Conservation (phyloP, 2,888 invertebrate genomes). For the Sabellastarte sp. region DNA sequence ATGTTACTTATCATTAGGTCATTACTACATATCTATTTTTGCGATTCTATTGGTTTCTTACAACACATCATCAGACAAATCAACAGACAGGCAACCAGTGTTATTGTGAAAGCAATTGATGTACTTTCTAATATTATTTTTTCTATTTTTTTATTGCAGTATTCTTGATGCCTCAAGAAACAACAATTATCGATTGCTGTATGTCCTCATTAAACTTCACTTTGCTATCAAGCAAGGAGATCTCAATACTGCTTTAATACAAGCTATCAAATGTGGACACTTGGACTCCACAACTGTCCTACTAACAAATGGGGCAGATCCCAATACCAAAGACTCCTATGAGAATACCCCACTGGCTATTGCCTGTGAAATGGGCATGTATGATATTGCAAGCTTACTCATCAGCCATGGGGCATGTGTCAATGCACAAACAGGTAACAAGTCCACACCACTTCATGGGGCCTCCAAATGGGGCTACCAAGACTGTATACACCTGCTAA, state of each 20-base stretch:
- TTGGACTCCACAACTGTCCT: constrained; percentile 23
- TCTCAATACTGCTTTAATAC: constrained; percentile 23
- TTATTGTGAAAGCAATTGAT: too few species aligned
- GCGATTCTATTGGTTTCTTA: too few species aligned
- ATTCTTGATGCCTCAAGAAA: constrained; percentile 19
- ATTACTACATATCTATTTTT: too few species aligned
- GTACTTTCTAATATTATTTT: too few species aligned
- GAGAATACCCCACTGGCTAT: constrained; percentile 25
- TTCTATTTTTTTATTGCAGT: constrained; percentile 11
- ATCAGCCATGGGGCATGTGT: constrained; percentile 15
- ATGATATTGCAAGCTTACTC: constrained; percentile 12
- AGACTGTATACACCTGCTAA: constrained; percentile 16
- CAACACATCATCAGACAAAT: too few species aligned
- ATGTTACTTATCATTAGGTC: too few species aligned
- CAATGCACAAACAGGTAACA: not conserved
- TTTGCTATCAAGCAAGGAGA: constrained; percentile 19
- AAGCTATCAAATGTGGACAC: constrained; percentile 27
- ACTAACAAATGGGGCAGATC: constrained; percentile 19
- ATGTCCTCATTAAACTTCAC: constrained; percentile 21
- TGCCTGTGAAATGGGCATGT: constrained; percentile 20
- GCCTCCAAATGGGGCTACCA: constrained; percentile 28
- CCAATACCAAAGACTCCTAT: constrained; percentile 20
- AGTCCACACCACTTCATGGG: constrained; percentile 24
- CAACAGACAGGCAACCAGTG: too few species aligned
- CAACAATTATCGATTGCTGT: constrained; percentile 23